Conservation (phyloP, 2,113 vertebrate genomes). For the Thomomys bottae region DNA sequence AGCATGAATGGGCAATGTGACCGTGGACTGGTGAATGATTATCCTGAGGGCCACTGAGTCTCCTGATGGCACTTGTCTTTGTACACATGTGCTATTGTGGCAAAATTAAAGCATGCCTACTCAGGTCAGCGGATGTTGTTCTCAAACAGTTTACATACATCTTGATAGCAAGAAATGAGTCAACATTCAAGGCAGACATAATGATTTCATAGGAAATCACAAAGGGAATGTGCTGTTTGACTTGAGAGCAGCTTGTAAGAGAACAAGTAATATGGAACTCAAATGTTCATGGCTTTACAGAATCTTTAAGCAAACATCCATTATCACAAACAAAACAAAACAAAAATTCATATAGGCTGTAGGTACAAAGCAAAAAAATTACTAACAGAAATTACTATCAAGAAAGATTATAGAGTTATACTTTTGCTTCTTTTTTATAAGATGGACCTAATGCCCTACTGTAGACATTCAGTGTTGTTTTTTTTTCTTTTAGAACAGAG, state of each 20-base stretch:
- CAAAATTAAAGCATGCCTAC: conserved; percentile 14
- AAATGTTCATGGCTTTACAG: neutral
- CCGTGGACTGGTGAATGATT: neutral
- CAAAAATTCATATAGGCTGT: neutral
- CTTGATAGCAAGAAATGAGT: conserved; percentile 61
- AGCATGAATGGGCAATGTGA: neutral
- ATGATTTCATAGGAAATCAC: conserved; percentile 38
- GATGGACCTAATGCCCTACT: neutral
- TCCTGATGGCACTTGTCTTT: conserved; percentile 31
- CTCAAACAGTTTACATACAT: conserved; percentile 43
- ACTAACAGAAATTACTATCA: neutral
- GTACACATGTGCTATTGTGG: conserved; percentile 25
- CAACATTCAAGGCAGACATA: conserved; percentile 31
- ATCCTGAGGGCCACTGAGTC: conserved; percentile 34
- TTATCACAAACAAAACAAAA: neutral
- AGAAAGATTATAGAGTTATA: conserved; percentile 22
- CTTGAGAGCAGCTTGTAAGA: neutral
- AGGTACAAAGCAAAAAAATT: conserved; percentile 25
- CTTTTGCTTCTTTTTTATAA: conserved; percentile 47
- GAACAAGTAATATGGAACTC: neutral
- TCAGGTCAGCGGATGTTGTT: conserved; percentile 34
- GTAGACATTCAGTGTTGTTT: neutral
- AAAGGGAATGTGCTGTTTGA: neutral
- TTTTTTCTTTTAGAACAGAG: conserved; percentile 71
- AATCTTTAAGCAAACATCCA: neutral